Evolutionary conservation across 1,140 invertebrate species (phyloP), one percentile per base, ranked within the genome.

Genomic region (Drosophila jambulina): DNA sequence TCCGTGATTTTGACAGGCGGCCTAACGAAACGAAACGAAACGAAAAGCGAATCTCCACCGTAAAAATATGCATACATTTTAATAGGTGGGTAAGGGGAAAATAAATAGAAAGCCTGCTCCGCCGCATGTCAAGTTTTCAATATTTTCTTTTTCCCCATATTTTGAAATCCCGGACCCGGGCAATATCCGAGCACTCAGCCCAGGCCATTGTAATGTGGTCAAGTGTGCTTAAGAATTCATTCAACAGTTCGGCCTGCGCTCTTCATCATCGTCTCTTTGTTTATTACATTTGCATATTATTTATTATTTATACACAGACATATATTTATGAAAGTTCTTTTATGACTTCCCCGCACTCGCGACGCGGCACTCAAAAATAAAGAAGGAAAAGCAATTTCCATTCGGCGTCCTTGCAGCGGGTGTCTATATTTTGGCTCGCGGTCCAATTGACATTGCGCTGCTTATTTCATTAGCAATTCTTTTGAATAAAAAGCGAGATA

Each of bases 201-300:
- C 42, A 7, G n/a, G 34, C 21, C 68, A 51, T 72, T 48, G 34
- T 75, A 90, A 82, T 76, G 79, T 81, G 85, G 78, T 85, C 81
- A 90, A 85, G 70, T 77, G 74, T 85, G 78, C 78, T 69, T 74
- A 80, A 78, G 65, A 74, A 82, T 82, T 85, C 78, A 74, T 85
- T 75, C 75, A 82, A 69, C 61, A 75, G 67, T 72, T 61, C 75
- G 56, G 36, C 21, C 32, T 57, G 10, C 46, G 38, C 56, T 74
- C 65, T 53, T 77, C 68, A 70, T 71, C 81, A 64, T 71, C 76
- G 29, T 80, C 72, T 65, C 65, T 79, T 90, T 90, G 86, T 90
- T 90, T 90, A 90, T 90, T 85, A 90, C 85, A 90, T 90, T 90
- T 90, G 85, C 85, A 90, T 90, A 85, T 79, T 82, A 85, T 90